Conservation (phyloP, 2,888 invertebrate species). For the Linnaemya vulpina region DNA sequence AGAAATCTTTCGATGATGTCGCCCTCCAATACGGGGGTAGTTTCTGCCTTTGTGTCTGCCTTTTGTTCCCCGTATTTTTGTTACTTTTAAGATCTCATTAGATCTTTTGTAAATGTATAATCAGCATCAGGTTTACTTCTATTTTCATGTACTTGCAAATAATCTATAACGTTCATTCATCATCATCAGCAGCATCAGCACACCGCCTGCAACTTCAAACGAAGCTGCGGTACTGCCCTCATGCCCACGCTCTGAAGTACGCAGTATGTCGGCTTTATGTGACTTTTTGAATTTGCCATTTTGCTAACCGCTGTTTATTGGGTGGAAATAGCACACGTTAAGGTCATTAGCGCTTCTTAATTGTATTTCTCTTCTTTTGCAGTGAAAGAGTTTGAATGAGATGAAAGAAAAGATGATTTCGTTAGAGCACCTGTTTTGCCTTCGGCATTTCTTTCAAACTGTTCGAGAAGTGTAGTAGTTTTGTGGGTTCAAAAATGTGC, state of each 20-base stretch:
- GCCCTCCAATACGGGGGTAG: constrained; percentile 53
- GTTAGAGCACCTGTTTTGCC: neutral
- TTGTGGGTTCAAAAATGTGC: too few relatives aligned
- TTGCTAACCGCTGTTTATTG: constrained; percentile 61
- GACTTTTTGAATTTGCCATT: constrained; percentile 58
- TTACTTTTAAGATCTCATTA: constrained; percentile 73
- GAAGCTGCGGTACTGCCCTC: constrained; percentile 64
- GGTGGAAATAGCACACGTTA: constrained; percentile 74
- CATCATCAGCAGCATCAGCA: constrained; percentile 54
- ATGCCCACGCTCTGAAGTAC: constrained; percentile 63
- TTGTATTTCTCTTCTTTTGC: constrained; percentile 17
- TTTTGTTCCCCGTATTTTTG: constrained; percentile 49
- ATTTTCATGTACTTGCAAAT: constrained; percentile 44
- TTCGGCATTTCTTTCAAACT: too few relatives aligned
- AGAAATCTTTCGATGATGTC: constrained; percentile 34
- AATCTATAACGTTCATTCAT: constrained; percentile 67
- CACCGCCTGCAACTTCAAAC: constrained; percentile 4
- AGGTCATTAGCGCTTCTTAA: constrained; percentile 75
- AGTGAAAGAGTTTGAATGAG: neutral
- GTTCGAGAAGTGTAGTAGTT: too few relatives aligned
- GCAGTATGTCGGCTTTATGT: constrained; percentile 51
- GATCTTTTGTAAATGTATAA: constrained; percentile 66
- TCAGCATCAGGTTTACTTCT: constrained; percentile 75
- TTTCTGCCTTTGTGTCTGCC: constrained; percentile 60
- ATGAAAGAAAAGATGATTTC: neutral